Conservation (phyloP, 2,888 invertebrate genomes). For the Sisyra nigra region DNA sequence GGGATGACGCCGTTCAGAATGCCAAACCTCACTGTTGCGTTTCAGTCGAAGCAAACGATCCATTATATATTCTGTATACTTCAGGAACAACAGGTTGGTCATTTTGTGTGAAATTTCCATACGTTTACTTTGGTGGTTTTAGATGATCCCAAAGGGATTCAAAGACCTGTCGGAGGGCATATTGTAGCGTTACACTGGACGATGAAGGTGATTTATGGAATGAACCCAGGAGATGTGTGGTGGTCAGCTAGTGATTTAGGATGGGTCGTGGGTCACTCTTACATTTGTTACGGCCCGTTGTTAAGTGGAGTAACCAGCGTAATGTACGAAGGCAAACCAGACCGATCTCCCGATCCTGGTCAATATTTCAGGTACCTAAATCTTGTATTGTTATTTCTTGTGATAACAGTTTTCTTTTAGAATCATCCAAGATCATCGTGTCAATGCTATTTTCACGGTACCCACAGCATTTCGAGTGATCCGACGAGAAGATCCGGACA, state of each 20-base stretch:
- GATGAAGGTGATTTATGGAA: slow-evolving; percentile 66
- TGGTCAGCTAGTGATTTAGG: slow-evolving; percentile 85
- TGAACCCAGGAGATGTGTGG: slow-evolving; percentile 64
- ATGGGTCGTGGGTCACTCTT: slow-evolving; percentile 92
- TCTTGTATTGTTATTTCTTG: neutral
- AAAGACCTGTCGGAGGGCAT: slow-evolving; percentile 78
- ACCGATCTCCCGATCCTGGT: slow-evolving; percentile 83
- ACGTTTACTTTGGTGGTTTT: slow-evolving; percentile 4
- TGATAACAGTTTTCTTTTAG: slow-evolving; percentile 27
- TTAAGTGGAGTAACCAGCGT: slow-evolving; percentile 66
- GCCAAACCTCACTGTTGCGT: slow-evolving; percentile 63
- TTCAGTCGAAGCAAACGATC: slow-evolving; percentile 75
- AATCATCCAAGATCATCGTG: slow-evolving; percentile 73
- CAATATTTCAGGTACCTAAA: slow-evolving; percentile 65
- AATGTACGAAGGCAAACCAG: slow-evolving; percentile 87
- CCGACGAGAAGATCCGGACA: slow-evolving; percentile 62
- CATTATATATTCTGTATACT: slow-evolving; percentile 83
- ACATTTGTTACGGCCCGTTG: slow-evolving; percentile 84
- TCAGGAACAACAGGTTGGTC: slow-evolving; percentile 62
- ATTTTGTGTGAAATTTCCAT: neutral
- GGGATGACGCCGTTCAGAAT: slow-evolving; percentile 53
- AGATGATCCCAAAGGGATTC: slow-evolving; percentile 63
- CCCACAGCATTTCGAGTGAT: slow-evolving; percentile 83
- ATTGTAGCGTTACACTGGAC: slow-evolving; percentile 74
- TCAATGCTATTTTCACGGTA: slow-evolving; percentile 73